Base-by-base conservation (phyloP, 2,888 invertebrate genomes). In the Vesta saturnalis region DNA sequence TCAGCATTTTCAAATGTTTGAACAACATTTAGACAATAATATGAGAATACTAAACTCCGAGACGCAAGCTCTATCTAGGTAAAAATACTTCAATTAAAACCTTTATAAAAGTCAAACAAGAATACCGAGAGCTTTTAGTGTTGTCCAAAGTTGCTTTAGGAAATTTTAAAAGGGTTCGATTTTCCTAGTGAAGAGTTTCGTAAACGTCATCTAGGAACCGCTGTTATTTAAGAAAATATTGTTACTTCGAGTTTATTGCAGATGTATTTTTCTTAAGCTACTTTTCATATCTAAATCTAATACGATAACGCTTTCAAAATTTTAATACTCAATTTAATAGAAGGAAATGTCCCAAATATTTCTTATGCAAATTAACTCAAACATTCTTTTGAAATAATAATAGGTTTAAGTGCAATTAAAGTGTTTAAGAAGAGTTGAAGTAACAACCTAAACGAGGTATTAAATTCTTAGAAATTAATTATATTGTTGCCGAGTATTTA, bases 151-250 rank as follows among this genome's bases (percentile, higher is more conserved):
- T 49, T 49, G 47, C 18, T 49, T 49, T 14, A 43, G 14, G 12
- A 43, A 43, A 14, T 43, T n/a, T 43, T 49, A 49, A 49, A 15
- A 49, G 39, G 1, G n/a, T 39, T 39, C 39, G 39, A 39, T 39
- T 39, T 39, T 39, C 39, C n/a, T 39, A 39, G 39, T 39, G 39
- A 39, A 39, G 39, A 39, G 39, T 39, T 39, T n/a, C 39, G 39
- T 39, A 39, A 39, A 39, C n/a, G 39, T 39, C 39, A 39, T n/a
- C 39, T 39, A 30, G 10, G 30, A 30, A 30, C 30, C 10, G 6
- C 30, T 10, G 39, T 39, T 39, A 4, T n/a, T n/a, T 39, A 39
- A 39, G 39, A 39, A 39, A 39, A 39, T 39, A 39, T 39, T 39
- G 39, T 39, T 39, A 39, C 39, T n/a, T 39, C n/a, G 12, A 1